phyloP scores from a whole-genome alignment of 2,888 invertebrate genomes.

The Ennomos quercinarius region DNA sequence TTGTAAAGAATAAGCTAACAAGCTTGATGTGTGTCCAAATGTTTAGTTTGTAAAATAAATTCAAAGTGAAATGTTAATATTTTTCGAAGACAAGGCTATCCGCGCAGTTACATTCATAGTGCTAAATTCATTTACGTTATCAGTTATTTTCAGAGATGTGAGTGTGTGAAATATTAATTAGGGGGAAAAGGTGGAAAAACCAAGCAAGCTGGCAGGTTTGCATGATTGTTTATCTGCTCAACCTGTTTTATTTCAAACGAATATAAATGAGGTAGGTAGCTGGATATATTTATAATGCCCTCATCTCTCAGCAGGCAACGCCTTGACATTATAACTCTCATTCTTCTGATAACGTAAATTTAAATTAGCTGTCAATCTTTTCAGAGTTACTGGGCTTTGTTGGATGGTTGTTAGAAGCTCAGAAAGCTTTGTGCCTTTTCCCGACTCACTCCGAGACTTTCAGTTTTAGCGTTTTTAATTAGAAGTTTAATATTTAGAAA shows the following conservation, averaged over 20 bases:
- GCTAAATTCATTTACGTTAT: not conserved
- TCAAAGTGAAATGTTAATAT: conserved; percentile 5
- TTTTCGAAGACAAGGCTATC: conserved; percentile 7
- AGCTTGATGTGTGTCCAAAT: conserved; percentile 8
- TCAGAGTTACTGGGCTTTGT: conserved; percentile 17
- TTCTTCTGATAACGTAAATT: conserved; percentile 30
- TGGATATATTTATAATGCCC: conserved; percentile 26
- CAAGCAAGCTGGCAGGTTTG: conserved; percentile 6
- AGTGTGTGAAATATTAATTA: not conserved
- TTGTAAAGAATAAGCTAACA: conserved; percentile 9
- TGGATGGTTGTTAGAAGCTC: conserved; percentile 11
- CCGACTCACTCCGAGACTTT: not conserved
- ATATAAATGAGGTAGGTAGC: conserved; percentile 25
- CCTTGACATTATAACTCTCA: conserved; percentile 33
- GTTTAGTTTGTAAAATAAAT: conserved; percentile 9
- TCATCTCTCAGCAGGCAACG: conserved; percentile 28
- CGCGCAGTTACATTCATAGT: not conserved
- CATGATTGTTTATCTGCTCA: conserved; percentile 21
- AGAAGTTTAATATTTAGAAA: too few species aligned
- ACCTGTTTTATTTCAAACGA: conserved; percentile 21
- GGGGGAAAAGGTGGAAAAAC: conserved; percentile 2
- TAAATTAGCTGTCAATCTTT: conserved; percentile 20
- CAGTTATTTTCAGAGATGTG: not conserved
- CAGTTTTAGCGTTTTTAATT: too few species aligned
- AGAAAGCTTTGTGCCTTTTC: not conserved